These are phyloP conservation scores for Entelurus aequoreus DNA, from an alignment of 2,113 vertebrate genomes.

Conservation along the genomic window DNA sequence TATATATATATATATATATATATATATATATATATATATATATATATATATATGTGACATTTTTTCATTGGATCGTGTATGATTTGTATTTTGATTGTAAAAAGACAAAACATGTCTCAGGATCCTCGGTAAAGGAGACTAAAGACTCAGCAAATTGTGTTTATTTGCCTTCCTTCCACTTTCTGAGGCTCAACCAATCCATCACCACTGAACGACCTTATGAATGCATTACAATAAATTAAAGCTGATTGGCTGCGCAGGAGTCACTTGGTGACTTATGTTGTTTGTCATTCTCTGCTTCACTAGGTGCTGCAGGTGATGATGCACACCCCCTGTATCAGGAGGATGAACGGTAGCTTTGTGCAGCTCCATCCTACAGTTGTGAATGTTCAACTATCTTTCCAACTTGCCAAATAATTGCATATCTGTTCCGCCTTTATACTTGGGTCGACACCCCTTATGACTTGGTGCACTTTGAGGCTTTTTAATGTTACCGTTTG, in stretches of 20 bases:
- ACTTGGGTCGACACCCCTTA: conserved; percentile 3
- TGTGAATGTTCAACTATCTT: not conserved
- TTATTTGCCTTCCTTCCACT: conserved; percentile 41
- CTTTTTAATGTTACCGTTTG: no score
- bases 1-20: no score
- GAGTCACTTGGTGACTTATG: conserved; percentile 52
- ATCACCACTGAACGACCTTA: conserved; percentile 54
- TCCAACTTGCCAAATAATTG: conserved; percentile 10
- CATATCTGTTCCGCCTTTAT: conserved; percentile 1
- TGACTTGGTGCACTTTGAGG: conserved; percentile 3
- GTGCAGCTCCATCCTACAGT: not conserved
- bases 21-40: no score
- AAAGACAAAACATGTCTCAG: conserved; percentile 1
- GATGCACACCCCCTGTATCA: conserved; percentile 21
- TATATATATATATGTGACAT: not conserved
- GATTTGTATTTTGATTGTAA: not conserved
- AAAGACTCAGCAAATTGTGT: conserved; percentile 41
- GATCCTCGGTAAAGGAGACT: conserved; percentile 18
- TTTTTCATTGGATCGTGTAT: not conserved
- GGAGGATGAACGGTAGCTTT: not conserved
- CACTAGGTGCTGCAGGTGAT: conserved; percentile 41
- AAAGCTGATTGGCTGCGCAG: conserved; percentile 61
- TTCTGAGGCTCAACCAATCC: conserved; percentile 43
- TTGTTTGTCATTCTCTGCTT: conserved; percentile 49
- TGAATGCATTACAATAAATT: conserved; percentile 71